These are phyloP conservation scores for Catharus ustulatus DNA, from an alignment of 2,797 vertebrate genomes.

Conservation along the genomic window DNA sequence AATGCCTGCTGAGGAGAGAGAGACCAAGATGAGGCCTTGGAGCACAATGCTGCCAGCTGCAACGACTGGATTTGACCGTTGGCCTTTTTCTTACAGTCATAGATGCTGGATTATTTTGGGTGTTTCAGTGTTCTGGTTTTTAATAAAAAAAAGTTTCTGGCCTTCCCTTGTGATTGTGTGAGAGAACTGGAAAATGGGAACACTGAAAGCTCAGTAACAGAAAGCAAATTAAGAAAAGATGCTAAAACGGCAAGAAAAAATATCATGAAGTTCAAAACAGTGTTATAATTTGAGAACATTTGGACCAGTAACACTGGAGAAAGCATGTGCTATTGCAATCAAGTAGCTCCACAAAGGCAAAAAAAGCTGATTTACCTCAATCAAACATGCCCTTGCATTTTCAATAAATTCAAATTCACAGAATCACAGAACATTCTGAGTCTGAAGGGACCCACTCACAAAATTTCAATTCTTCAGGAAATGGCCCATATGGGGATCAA, in stretches of 20 bases:
- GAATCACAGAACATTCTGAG: neutral
- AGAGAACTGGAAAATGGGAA: conserved; percentile 8
- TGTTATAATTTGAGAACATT: neutral
- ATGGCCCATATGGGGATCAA: neutral
- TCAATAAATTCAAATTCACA: neutral
- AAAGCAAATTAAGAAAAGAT: conserved; percentile 31
- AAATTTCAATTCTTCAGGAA: no score
- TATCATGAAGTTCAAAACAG: neutral
- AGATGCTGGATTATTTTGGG: neutral
- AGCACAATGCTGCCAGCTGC: neutral
- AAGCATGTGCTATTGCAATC: neutral
- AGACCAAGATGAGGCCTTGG: neutral
- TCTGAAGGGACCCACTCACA: neutral
- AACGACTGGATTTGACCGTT: neutral
- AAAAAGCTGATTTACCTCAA: neutral
- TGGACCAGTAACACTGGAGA: neutral
- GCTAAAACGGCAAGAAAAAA: neutral
- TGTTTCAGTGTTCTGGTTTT: neutral
- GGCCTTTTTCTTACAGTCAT: neutral
- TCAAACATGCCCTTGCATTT: neutral
- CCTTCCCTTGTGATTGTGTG: neutral
- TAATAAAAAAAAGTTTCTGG: neutral
- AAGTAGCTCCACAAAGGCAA: neutral
- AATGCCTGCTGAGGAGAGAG: neutral
- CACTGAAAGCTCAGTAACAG: neutral